Percentiles rank a stretch among this genome's conserved stretches.
Conservation (phyloP, 2,888 invertebrate genomes). For the Periphyllus acericola region DNA sequence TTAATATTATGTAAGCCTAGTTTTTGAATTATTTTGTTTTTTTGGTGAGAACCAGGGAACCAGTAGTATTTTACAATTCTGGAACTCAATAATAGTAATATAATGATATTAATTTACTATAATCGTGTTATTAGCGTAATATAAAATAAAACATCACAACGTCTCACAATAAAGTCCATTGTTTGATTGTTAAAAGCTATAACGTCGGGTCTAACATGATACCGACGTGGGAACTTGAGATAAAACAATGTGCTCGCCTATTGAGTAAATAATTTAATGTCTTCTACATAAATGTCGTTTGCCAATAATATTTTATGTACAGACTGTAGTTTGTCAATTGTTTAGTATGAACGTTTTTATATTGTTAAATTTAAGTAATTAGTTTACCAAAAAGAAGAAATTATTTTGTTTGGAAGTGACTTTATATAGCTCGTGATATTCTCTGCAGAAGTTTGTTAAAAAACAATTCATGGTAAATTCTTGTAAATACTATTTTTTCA, state of each 20-base stretch:
- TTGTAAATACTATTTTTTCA: background rate
- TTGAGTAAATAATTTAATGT: slow-evolving; percentile 22
- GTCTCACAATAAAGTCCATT: slow-evolving; percentile 6
- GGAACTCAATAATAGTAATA: background rate
- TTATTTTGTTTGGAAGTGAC: background rate
- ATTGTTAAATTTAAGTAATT: background rate
- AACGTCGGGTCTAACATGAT: background rate
- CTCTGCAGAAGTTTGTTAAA: background rate
- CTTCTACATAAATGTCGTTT: background rate
- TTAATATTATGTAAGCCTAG: background rate
- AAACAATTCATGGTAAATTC: background rate
- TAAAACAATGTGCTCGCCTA: slow-evolving; percentile 5
- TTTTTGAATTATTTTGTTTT: background rate
- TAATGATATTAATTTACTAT: background rate
- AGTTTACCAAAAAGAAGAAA: background rate
- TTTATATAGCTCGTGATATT: background rate
- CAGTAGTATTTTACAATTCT: background rate
- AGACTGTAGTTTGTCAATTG: background rate
- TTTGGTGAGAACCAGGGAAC: too few species aligned
- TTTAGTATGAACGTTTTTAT: background rate
- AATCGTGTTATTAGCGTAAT: slow-evolving; percentile 23
- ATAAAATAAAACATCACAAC: slow-evolving; percentile 21
- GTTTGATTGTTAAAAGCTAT: slow-evolving; percentile 14
- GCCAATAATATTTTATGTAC: background rate
- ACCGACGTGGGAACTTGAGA: background rate